phyloP scores from a whole-genome alignment of 2,797 vertebrate species.

The Myripristis murdjan region DNA sequence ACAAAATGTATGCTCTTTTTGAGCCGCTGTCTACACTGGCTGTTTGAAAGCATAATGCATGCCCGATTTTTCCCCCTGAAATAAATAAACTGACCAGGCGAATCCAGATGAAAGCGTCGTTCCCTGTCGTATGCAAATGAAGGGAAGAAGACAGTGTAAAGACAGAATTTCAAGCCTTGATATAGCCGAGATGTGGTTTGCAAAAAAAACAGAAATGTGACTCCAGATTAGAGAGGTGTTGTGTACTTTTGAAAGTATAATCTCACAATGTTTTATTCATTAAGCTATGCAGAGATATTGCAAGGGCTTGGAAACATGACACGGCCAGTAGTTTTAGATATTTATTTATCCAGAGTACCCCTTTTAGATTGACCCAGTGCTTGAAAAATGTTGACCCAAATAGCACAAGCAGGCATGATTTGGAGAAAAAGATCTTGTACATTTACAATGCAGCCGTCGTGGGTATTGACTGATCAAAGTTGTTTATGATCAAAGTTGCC shows the following conservation, averaged over 20 bases:
- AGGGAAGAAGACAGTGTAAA: background rate
- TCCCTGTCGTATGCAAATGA: conserved; percentile 47
- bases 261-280: conserved; percentile 9
- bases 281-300: background rate
- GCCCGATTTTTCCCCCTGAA: too few species aligned
- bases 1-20: conserved; percentile 8
- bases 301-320: conserved; percentile 3
- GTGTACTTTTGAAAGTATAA: conserved; percentile 48
- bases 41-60: too few species aligned
- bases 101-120: conserved; percentile 12
- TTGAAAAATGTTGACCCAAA: too few species aligned
- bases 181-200: background rate
- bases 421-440: too few species aligned
- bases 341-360: background rate
- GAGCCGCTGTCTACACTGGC: too few species aligned
- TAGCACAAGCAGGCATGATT: too few species aligned
- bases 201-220: conserved; percentile 1
- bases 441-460: too few species aligned
- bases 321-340: conserved; percentile 3
- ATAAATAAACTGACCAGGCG: too few species aligned
- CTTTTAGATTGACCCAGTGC: conserved; percentile 4
- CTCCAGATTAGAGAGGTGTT: conserved; percentile 23
- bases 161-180: conserved; percentile 2
- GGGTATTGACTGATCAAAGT: too few species aligned
- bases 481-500: too few species aligned